A percentile compares a stretch with the other conserved stretches of the same genome.
These are phyloP conservation scores for Callimorpha dominula DNA, from an alignment of 2,888 invertebrate genomes.

Conservation along the genomic window DNA sequence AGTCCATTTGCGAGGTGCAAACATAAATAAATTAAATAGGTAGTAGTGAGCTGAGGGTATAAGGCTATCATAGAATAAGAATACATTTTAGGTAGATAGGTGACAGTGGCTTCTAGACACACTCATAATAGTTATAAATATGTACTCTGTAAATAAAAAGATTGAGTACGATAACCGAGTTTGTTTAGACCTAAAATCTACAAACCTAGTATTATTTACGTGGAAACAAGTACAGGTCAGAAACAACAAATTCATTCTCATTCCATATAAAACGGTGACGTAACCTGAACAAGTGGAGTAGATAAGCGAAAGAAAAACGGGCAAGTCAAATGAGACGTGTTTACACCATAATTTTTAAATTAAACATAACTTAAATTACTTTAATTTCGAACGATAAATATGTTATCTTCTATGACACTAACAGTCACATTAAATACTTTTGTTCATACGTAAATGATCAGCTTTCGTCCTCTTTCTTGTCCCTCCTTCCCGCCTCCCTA, in stretches of 20 bases:
- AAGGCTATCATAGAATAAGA: neutral
- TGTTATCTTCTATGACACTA: too few relatives aligned
- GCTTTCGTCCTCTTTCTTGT: too few relatives aligned
- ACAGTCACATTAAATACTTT: too few relatives aligned
- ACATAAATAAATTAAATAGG: neutral
- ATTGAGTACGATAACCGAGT: constrained; percentile 29
- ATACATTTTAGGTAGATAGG: constrained; percentile 11
- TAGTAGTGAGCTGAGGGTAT: neutral
- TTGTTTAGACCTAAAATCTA: constrained; percentile 41
- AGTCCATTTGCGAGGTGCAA: neutral
- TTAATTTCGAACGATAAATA: too few relatives aligned
- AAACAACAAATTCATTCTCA: neutral
- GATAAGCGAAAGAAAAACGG: constrained; percentile 31
- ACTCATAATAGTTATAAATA: constrained; percentile 21
- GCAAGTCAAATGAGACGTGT: constrained; percentile 40
- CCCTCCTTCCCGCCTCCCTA: too few relatives aligned
- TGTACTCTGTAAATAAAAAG: constrained; percentile 24
- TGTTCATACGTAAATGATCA: too few relatives aligned
- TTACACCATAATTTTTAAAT: too few relatives aligned
- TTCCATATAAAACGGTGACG: constrained; percentile 26
- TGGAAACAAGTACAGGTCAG: constrained; percentile 33
- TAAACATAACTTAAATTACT: constrained; percentile 40
- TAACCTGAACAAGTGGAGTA: constrained; percentile 25
- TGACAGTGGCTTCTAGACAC: constrained; percentile 21
- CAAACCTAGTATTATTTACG: constrained; percentile 17